Evolutionary conservation across 35 echinoderm and acorn worm genomes (phyloP).

Genomic region (Strongylocentrotus purpuratus): DNA sequence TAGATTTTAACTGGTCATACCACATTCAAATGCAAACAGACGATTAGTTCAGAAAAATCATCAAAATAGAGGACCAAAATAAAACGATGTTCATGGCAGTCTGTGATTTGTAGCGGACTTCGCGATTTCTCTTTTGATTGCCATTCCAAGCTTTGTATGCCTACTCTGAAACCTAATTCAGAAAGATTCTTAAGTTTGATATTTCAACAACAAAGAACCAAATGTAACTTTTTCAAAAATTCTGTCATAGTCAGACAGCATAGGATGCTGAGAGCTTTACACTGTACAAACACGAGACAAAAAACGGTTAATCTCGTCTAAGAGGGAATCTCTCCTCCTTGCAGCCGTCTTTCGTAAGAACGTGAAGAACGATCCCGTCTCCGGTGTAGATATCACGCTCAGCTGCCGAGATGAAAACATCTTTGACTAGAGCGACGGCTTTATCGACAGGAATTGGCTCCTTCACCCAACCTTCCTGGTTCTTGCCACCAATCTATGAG

Average conservation of each 20-base stretch:
- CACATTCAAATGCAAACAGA: too few relatives aligned
- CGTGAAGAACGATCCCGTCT: slow-evolving; percentile 86
- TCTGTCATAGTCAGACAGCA: neutral
- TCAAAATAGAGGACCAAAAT: too few relatives aligned
- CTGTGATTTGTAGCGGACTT: too few relatives aligned
- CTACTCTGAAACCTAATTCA: too few relatives aligned
- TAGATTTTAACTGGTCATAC: too few relatives aligned
- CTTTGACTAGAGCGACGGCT: slow-evolving; percentile 90
- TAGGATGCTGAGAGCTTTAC: neutral
- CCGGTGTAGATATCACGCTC: slow-evolving; percentile 99
- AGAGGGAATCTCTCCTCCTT: slow-evolving; percentile 91
- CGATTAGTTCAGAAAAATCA: too few relatives aligned
- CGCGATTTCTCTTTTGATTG: too few relatives aligned
- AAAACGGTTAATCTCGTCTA: slow-evolving; percentile 71
- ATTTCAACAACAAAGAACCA: neutral
- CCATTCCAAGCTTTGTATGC: too few relatives aligned
- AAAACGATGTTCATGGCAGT: too few relatives aligned
- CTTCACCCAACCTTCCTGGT: slow-evolving; percentile 80
- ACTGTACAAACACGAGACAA: neutral
- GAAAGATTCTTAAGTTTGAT: neutral
- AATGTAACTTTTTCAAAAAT: neutral
- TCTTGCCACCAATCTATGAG: slow-evolving; percentile 90
- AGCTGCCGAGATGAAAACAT: slow-evolving; percentile 98
- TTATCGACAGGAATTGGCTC: slow-evolving; percentile 74
- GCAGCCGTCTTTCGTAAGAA: slow-evolving; percentile 86